phyloP scores from a whole-genome alignment of 2,113 vertebrate species.

The Atlantisia rogersi region DNA sequence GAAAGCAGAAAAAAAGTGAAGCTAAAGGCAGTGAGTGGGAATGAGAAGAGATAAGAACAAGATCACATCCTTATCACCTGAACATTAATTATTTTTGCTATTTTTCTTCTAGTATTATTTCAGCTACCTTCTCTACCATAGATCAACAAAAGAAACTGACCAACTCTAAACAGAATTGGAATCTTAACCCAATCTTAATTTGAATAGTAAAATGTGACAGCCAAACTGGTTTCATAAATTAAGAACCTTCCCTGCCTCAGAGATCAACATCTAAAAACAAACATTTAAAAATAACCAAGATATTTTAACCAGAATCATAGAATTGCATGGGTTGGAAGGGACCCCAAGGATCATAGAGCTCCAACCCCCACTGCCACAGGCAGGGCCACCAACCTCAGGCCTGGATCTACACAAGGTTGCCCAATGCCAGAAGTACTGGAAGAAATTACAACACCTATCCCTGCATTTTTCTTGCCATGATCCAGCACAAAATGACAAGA shows the following conservation, averaged over 20 bases:
- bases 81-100: not conserved
- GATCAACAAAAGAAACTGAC: not conserved
- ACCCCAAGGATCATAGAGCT: too few relatives aligned
- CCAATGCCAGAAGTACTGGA: not conserved
- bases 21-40: not conserved
- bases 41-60: not conserved
- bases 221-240: not conserved
- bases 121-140: not conserved
- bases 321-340: too few relatives aligned
- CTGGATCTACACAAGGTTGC: too few relatives aligned
- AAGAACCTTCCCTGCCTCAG: not conserved
- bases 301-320: not conserved
- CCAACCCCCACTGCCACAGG: too few relatives aligned
- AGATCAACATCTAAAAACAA: not conserved
- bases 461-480: not conserved
- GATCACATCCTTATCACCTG: not conserved
- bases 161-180: not conserved
- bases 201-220: not conserved
- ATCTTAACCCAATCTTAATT: not conserved
- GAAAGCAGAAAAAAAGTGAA: not conserved
- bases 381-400: too few relatives aligned
- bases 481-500: not conserved
- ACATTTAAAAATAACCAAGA: not conserved
- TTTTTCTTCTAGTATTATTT: not conserved
- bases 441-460: not conserved